Evolutionary conservation across 2,888 invertebrate genomes (phyloP).

Genomic region (Rhingia rostrata): DNA sequence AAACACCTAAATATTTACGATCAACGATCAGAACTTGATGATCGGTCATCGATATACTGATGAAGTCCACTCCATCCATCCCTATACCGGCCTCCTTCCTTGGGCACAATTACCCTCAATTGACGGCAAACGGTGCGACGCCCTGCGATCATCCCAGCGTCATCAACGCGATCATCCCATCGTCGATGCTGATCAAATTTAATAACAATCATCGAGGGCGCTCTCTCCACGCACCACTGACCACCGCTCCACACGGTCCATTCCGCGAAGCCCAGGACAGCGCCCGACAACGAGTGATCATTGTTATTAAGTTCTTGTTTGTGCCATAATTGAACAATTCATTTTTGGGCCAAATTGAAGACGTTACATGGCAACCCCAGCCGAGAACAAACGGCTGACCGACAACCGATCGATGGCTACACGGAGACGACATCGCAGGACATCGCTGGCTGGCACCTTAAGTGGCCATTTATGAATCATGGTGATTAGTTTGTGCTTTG

Average conservation of each 20-base stretch:
- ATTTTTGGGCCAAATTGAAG: slow-evolving; percentile 75
- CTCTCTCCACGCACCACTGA: neutral
- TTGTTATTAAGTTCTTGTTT: slow-evolving; percentile 77
- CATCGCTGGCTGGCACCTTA: slow-evolving; percentile 60
- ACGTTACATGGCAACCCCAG: slow-evolving; percentile 48
- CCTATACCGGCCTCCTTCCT: slow-evolving; percentile 18
- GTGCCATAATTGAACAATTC: slow-evolving; percentile 77
- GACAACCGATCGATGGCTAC: slow-evolving; percentile 25
- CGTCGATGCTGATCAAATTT: slow-evolving; percentile 69
- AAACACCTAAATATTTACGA: slow-evolving; percentile 80
- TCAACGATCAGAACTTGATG: slow-evolving; percentile 67
- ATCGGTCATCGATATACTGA: slow-evolving; percentile 34
- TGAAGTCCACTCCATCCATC: slow-evolving; percentile 31
- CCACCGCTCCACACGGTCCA: neutral
- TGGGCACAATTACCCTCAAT: slow-evolving; percentile 56
- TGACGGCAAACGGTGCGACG: slow-evolving; percentile 54
- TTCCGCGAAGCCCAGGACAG: slow-evolving; percentile 20
- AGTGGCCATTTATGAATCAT: slow-evolving; percentile 72
- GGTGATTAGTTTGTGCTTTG: slow-evolving; percentile 76
- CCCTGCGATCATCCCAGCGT: slow-evolving; percentile 70
- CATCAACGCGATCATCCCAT: slow-evolving; percentile 72
- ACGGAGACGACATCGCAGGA: slow-evolving; percentile 54
- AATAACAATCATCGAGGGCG: slow-evolving; percentile 64
- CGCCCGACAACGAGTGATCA: slow-evolving; percentile 67
- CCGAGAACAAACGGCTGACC: slow-evolving; percentile 61